These are phyloP conservation scores for human (Homo sapiens) DNA, from an alignment of 2,113 vertebrate species.

Conservation along the genomic window DNA sequence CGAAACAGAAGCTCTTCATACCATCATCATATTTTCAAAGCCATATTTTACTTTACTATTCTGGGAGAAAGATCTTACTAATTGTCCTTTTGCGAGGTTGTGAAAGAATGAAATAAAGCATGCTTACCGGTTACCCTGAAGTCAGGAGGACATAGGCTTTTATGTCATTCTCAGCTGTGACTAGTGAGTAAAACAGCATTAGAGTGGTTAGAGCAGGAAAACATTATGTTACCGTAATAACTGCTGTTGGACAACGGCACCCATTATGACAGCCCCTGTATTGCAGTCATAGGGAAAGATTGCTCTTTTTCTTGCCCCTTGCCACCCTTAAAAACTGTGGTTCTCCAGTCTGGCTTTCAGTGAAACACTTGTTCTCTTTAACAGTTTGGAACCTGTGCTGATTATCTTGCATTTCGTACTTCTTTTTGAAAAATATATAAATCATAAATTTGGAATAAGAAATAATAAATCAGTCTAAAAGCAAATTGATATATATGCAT, in stretches of 20 bases:
- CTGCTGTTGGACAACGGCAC: neutral
- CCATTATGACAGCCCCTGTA: neutral
- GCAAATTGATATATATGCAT: neutral
- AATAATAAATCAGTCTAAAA: conserved; percentile 12
- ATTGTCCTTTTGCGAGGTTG: neutral
- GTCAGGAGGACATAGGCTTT: neutral
- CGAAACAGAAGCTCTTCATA: neutral
- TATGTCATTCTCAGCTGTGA: neutral
- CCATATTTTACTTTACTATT: neutral
- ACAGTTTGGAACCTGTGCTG: neutral
- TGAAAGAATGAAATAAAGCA: neutral
- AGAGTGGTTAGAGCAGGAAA: neutral
- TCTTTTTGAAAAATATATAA: neutral
- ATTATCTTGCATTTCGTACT: neutral
- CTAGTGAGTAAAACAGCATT: neutral
- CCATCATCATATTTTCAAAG: neutral
- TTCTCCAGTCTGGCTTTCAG: neutral
- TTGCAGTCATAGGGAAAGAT: neutral
- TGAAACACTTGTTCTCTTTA: neutral
- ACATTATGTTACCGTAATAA: neutral
- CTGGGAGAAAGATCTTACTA: neutral
- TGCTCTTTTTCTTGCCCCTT: neutral
- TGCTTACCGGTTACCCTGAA: neutral
- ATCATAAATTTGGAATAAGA: neutral
- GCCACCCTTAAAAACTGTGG: neutral